Evolutionary conservation across 2,888 invertebrate genomes (phyloP).

Genomic region (Lottia gigantea): DNA sequence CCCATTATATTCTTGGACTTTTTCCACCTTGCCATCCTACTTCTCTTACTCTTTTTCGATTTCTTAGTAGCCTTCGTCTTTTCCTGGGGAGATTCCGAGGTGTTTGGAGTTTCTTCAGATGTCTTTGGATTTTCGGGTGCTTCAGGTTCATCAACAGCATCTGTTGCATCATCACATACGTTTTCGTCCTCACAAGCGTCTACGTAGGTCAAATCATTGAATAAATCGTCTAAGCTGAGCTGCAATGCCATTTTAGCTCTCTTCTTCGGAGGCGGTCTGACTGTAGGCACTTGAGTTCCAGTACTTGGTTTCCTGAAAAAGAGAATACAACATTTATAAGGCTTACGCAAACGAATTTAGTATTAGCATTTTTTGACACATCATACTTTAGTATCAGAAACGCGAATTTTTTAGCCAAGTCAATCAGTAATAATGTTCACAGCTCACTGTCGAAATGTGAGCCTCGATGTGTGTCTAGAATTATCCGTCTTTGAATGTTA

Average conservation of each 20-base stretch:
- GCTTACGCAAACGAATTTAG: no score
- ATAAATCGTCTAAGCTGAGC: conserved; percentile 34
- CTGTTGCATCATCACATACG: conserved; percentile 12
- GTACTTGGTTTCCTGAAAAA: conserved; percentile 32
- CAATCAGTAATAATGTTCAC: no score
- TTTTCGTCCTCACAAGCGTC: conserved; percentile 25
- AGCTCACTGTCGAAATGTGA: no score
- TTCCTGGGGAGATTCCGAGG: conserved; percentile 11
- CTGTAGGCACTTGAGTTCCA: conserved; percentile 30
- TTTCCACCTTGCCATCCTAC: background rate
- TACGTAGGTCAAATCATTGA: no score
- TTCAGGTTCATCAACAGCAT: background rate
- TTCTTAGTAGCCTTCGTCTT: conserved; percentile 20
- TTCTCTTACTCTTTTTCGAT: conserved; percentile 16
- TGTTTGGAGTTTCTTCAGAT: conserved; percentile 4
- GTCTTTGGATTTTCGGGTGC: background rate
- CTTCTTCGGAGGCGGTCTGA: conserved; percentile 59
- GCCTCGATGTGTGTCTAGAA: no score
- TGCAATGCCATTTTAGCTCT: conserved; percentile 53
- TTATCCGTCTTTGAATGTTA: no score
- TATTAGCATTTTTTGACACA: no score
- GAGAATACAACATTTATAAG: background rate
- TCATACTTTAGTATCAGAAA: no score
- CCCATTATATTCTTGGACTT: background rate
- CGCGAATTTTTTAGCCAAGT: no score